phyloP scores from a whole-genome alignment of 2,113 vertebrate species.

The Bujurquina vittata region DNA sequence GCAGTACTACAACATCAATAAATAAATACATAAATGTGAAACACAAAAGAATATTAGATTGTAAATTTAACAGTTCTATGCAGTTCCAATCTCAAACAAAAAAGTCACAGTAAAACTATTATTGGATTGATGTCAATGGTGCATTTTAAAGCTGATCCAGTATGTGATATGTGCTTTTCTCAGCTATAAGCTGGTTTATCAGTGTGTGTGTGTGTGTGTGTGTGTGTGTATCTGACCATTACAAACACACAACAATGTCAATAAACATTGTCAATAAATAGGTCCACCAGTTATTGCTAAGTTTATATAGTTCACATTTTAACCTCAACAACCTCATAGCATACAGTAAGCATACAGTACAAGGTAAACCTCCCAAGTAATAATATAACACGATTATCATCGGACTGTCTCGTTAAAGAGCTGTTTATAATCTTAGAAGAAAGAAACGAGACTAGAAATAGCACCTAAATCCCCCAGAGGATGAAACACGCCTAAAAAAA shows the following conservation, averaged over 20 bases:
- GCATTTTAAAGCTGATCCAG: slow-evolving; percentile 42
- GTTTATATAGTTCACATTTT: slow-evolving; percentile 64
- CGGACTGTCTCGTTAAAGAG: slow-evolving; percentile 43
- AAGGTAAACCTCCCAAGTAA: slow-evolving; percentile 46
- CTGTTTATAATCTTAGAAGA: slow-evolving; percentile 52
- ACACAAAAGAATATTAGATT: not conserved
- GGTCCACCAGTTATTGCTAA: slow-evolving; percentile 80
- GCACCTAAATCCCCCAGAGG: slow-evolving; percentile 50
- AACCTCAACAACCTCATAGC: slow-evolving; percentile 29
- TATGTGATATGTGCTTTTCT: slow-evolving; percentile 60
- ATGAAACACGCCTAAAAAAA: slow-evolving; percentile 28
- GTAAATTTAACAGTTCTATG: slow-evolving; percentile 1
- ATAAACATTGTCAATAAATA: slow-evolving; percentile 53
- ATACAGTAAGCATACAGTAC: slow-evolving; percentile 28
- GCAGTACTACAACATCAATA: slow-evolving; percentile 9
- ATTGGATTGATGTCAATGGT: slow-evolving; percentile 2
- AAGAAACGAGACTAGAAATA: slow-evolving; percentile 53
- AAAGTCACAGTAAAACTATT: slow-evolving; percentile 15
- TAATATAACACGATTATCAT: slow-evolving; percentile 60
- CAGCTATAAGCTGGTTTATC: slow-evolving; percentile 32
- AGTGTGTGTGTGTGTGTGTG: not conserved
- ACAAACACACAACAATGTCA: slow-evolving; percentile 51
- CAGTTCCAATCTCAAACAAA: not conserved
- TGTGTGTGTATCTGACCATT: slow-evolving; percentile 3
- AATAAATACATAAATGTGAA: slow-evolving; percentile 17